Evolutionary conservation across 2,888 invertebrate genomes (phyloP), one percentile per base, ranked within the genome.

Genomic region (Calameuta pallipes): DNA sequence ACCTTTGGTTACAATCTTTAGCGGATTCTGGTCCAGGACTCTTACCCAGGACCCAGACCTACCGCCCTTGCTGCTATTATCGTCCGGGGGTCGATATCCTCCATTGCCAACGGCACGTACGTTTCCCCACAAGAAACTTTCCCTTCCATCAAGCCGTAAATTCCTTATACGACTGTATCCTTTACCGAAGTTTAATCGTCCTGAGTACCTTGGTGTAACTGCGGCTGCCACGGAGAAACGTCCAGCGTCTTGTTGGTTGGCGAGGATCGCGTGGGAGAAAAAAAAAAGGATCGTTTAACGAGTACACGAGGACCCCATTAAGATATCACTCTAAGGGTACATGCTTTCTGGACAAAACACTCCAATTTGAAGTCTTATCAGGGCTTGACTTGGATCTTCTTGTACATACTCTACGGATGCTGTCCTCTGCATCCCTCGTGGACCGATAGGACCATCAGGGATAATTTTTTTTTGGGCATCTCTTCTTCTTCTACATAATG

Each of bases 211-310:
- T 9, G 31, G 34, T 31, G 34, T 31, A 33, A 34, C 71, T 34
- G 56, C 12, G 71, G 71, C 13, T 34, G 71, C 31, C 23, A 56
- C 6, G 23, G 31, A 71, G 31, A 33, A 12, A 34, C 34, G 31
- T 71, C 31, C 23, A 23, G 56, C 15, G 9, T 56, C 56, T 23
- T 56, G 15, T 3, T n/a, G 31, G 12, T 71, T 3, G 71, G 56
- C 56, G 9, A 12, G 31, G 31, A n/a, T 15, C 12, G 23, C 9
- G 23, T 1, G 34, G 71, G n/a, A 9, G 13, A 15, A 34, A 71
- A 71, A 69, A 69, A 69, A 71, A 30, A 71, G 71, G 71, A 71
- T 34, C 71, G 34, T 11, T 71, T 71, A 71, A 71, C 71, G 71
- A 23, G 71, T 13, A 34, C 71, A 71, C 31, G 71, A 71, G 34